Evolutionary conservation across 2,888 invertebrate genomes (phyloP), one percentile per base, ranked within the genome.

Genomic region (Noctua pronuba): DNA sequence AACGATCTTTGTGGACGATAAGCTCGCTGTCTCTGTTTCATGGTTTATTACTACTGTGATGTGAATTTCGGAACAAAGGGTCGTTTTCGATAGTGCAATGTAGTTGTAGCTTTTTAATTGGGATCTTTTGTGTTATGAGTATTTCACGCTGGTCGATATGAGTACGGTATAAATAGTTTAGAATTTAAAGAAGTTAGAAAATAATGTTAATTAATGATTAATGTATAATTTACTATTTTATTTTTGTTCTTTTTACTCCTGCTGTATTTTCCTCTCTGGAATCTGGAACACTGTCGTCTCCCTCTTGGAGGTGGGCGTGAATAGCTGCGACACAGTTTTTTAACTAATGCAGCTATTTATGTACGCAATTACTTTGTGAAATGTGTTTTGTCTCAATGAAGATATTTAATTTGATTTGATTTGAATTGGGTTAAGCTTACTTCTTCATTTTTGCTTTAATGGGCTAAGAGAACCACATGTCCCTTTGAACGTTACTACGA

Each of bases 41-140:
- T 80, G 70, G 77, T 88, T 88, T 86, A 80, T 77, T 82, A 46
- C 46, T 60, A 18, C 35, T 81, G 74, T 79, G 73, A 85, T 75
- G 72, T 58, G 52, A 68, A 74, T 72, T 24, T n/a, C 21, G 31
- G 10, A 64, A 77, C n/a, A 80, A 38, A 58, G 58, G 52, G n/a
- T 35, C 6, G 16, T 66, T 60, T 66, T 65, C 1, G 24, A 38
- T 44, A 18, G 4, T 10, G 41, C 41, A 52, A 21, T n/a, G 18
- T 44, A 41, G 8, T 31, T 58, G 18, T 44, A 75, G 55, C 18
- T 41, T 31, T 46, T 74, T 28, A 11, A 31, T 28, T 13, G n/a
- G 8, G 11, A 11, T 31, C 11, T 7, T 35, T 16, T 18, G 18
- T 0, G 18, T n/a, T 18, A 55, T 41, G 10, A 13, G n/a, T n/a